These are phyloP conservation scores for Petroica traversi DNA, from an alignment of 2,113 vertebrate genomes.

Conservation along the genomic window DNA sequence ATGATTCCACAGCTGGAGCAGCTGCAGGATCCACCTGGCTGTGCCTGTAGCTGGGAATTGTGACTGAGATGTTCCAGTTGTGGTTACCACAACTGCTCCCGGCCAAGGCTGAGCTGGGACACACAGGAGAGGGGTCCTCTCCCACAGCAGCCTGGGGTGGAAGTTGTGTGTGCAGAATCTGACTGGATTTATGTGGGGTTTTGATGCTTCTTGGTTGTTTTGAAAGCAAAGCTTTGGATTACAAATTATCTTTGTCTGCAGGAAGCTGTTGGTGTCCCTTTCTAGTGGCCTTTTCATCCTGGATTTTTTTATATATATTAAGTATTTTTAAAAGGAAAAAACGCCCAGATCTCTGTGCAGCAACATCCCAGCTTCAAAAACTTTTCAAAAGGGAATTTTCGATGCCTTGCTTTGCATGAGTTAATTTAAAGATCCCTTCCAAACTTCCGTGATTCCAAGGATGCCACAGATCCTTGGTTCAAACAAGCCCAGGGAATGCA, in stretches of 20 bases:
- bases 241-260: neutral
- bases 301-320: neutral
- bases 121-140: fast-evolving
- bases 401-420: neutral
- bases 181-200: neutral
- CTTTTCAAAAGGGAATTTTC: neutral
- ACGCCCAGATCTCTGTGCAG: neutral
- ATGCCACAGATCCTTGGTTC: neutral
- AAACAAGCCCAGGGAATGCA: fast-evolving
- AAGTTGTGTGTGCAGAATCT: fast-evolving
- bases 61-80: fast-evolving
- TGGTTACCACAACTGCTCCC: neutral
- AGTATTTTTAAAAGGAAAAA: neutral
- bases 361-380: neutral
- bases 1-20: neutral
- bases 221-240: neutral
- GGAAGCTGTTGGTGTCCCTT: neutral
- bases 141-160: neutral
- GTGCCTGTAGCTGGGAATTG: neutral
- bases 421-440: neutral
- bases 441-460: neutral
- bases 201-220: neutral
- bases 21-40: neutral
- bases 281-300: neutral
- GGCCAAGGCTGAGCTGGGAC: neutral